These are phyloP conservation scores for Hepsetus odoe DNA, from an alignment of 2,113 vertebrate genomes.

Conservation along the genomic window DNA sequence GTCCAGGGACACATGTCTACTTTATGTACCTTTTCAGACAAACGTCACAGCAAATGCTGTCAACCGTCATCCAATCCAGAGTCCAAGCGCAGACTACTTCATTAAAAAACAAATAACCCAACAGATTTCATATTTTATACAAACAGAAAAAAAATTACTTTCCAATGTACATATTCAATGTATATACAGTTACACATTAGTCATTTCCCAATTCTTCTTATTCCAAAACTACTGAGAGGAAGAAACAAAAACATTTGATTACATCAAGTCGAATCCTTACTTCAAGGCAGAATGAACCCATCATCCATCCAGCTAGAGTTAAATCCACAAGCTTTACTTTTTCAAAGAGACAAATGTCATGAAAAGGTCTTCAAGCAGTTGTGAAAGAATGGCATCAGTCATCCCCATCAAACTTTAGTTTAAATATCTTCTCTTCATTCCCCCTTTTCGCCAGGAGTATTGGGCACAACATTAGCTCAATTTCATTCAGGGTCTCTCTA, in stretches of 20 bases:
- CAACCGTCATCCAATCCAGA: conserved; percentile 7
- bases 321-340: background rate
- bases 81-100: background rate
- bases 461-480: conserved; percentile 41
- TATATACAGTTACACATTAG: conserved; percentile 30
- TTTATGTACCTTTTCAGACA: background rate
- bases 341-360: background rate
- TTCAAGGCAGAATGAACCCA: background rate
- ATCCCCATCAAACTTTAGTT: conserved; percentile 30
- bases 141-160: conserved; percentile 11
- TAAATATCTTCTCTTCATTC: conserved; percentile 1
- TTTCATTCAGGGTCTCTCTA: conserved; percentile 65
- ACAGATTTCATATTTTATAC: background rate
- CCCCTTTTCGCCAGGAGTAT: conserved; percentile 13
- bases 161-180: conserved; percentile 44
- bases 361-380: conserved; percentile 16
- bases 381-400: conserved; percentile 15
- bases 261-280: background rate
- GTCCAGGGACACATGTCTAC: background rate
- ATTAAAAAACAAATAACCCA: conserved; percentile 3
- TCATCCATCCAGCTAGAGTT: background rate
- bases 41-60: background rate
- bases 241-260: background rate
- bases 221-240: background rate
- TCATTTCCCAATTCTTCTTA: conserved; percentile 9